Percentiles rank a stretch among this genome's conserved stretches.
Conservation (phyloP, 2,888 invertebrate species). For the Euphydryas editha region DNA sequence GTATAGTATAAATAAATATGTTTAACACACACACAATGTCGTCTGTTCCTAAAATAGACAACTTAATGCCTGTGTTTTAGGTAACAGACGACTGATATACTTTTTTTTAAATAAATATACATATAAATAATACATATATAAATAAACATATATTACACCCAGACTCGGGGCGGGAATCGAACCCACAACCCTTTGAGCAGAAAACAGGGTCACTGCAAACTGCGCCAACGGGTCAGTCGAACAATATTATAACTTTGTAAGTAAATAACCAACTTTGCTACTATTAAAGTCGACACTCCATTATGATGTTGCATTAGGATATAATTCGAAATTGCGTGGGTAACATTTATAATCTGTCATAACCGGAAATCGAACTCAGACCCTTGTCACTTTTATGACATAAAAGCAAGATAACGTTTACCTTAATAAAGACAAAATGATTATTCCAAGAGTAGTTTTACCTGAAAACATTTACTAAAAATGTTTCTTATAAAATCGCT, state of each 20-base stretch:
- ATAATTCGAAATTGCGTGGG: background rate
- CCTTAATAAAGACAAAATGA: background rate
- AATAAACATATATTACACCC: too few relatives aligned
- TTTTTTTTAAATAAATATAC: too few relatives aligned
- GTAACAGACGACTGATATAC: too few relatives aligned
- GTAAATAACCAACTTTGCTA: background rate
- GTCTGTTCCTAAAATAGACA: too few relatives aligned
- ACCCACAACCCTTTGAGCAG: too few relatives aligned
- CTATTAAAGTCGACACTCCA: background rate
- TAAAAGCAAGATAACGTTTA: background rate
- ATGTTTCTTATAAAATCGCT: background rate
- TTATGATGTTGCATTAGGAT: background rate
- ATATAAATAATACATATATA: too few relatives aligned
- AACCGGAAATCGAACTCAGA: constrained; percentile 1
- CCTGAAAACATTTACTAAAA: background rate
- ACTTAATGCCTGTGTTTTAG: too few relatives aligned
- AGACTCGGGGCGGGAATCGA: too few relatives aligned
- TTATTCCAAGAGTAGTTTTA: background rate
- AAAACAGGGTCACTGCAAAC: too few relatives aligned
- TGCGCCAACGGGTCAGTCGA: too few relatives aligned
- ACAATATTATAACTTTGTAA: background rate
- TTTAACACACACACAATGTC: too few relatives aligned
- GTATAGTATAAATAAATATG: too few relatives aligned
- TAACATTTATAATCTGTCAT: constrained; percentile 6
- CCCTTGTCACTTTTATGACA: background rate